Evolutionary conservation across 2,797 vertebrate genomes (phyloP).

Genomic region (Argya squamiceps): DNA sequence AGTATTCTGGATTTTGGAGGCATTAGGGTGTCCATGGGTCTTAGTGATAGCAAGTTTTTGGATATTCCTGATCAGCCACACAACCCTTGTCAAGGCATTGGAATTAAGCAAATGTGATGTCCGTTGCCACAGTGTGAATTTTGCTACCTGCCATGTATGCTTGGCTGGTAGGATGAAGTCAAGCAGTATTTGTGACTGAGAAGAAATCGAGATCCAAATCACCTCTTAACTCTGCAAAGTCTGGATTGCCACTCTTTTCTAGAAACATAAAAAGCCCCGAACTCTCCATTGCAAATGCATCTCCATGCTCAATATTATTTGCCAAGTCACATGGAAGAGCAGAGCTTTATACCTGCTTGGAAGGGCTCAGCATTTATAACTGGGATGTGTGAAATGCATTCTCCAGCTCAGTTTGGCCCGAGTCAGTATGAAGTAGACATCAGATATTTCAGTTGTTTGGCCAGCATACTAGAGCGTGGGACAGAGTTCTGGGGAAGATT

Average conservation of each 20-base stretch:
- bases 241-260: not conserved
- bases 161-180: not conserved
- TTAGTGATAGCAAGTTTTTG: not conserved
- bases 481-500: not conserved
- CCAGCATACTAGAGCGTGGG: not conserved
- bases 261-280: not conserved
- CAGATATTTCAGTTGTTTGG: conserved; percentile 33
- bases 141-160: not conserved
- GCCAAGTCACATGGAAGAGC: not conserved
- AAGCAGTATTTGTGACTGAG: not conserved
- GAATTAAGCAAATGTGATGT: not conserved
- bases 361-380: not conserved
- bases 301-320: not conserved
- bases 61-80: not conserved
- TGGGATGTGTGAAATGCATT: not conserved
- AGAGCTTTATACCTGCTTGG: conserved; percentile 38
- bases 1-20: not conserved
- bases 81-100: not conserved
- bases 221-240: not conserved
- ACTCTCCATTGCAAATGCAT: not conserved
- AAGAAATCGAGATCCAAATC: not conserved
- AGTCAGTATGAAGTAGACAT: not conserved
- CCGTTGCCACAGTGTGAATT: not conserved
- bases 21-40: not conserved
- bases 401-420: not conserved